A percentile compares a stretch with the other conserved stretches of the same genome.
Evolutionary conservation across 2,797 vertebrate genomes (phyloP).

Genomic region (Pseudochirops cupreus): DNA sequence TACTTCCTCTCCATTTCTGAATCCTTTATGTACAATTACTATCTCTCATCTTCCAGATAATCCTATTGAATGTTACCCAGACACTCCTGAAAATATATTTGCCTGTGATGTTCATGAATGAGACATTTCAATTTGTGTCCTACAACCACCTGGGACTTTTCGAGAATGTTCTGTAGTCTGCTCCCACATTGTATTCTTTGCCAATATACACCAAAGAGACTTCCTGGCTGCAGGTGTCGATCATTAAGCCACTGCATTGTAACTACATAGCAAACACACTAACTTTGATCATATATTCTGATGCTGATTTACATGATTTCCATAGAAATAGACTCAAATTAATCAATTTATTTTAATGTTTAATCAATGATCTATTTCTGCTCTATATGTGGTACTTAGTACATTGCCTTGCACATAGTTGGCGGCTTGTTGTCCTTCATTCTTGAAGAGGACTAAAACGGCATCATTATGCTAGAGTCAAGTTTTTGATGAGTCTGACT

Average conservation of each 20-base stretch:
- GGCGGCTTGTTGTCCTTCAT: too few relatives aligned
- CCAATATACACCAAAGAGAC: background rate
- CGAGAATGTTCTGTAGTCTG: background rate
- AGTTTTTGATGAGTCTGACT: too few relatives aligned
- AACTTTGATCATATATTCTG: background rate
- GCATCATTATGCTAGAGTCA: too few relatives aligned
- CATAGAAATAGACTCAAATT: background rate
- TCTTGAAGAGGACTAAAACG: too few relatives aligned
- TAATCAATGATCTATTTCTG: background rate
- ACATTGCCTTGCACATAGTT: background rate
- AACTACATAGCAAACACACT: background rate
- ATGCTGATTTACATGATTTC: background rate
- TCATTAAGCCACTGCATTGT: background rate
- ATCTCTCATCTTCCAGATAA: background rate
- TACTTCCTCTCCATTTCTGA: background rate
- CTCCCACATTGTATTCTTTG: background rate
- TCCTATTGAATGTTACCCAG: background rate
- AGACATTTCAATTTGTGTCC: background rate
- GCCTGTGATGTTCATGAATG: background rate
- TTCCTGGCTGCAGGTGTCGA: background rate
- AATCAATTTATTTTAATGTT: background rate
- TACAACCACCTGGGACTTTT: background rate
- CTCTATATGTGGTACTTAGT: background rate
- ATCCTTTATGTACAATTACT: background rate
- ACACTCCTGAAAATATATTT: background rate